Percentiles rank a stretch among this genome's conserved stretches.
These are phyloP conservation scores for Drosophila nigrodunni DNA, from an alignment of 1,140 invertebrate species.

Conservation along the genomic window DNA sequence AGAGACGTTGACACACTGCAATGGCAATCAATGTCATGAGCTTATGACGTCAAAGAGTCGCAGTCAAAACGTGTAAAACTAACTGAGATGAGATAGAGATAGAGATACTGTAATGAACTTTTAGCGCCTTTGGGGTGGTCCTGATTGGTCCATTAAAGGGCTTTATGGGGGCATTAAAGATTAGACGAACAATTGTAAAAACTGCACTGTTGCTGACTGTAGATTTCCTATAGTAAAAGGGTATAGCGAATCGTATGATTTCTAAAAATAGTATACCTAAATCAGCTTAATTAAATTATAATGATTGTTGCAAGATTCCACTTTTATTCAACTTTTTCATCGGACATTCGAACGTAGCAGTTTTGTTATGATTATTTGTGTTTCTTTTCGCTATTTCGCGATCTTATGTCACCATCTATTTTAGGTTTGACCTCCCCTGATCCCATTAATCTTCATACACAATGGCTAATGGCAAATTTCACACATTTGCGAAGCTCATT, in stretches of 20 bases:
- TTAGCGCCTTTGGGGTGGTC: no score
- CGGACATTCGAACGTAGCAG: not conserved
- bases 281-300: no score
- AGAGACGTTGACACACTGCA: constrained; percentile 30
- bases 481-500: constrained; percentile 18
- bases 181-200: not conserved
- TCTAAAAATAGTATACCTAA: no score
- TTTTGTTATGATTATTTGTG: not conserved
- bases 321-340: constrained; percentile 4
- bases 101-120: no score
- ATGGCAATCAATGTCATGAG: constrained; percentile 58
- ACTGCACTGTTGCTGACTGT: not conserved
- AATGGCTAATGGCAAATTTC: constrained; percentile 25
- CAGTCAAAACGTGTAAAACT: constrained; percentile 9
- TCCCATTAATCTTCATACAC: constrained; percentile 27
- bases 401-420: constrained; percentile 29
- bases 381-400: constrained; percentile 14
- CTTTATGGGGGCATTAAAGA: constrained; percentile 12
- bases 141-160: not conserved
- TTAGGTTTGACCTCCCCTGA: constrained; percentile 25
- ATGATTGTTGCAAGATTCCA: not conserved
- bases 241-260: no score
- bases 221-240: no score
- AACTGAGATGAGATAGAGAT: not conserved
- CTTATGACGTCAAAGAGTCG: constrained; percentile 58